Percentiles rank a stretch among this genome's conserved stretches.
These are phyloP conservation scores for Gryon sp. DNA, from an alignment of 1,140 invertebrate genomes.

Conservation along the genomic window DNA sequence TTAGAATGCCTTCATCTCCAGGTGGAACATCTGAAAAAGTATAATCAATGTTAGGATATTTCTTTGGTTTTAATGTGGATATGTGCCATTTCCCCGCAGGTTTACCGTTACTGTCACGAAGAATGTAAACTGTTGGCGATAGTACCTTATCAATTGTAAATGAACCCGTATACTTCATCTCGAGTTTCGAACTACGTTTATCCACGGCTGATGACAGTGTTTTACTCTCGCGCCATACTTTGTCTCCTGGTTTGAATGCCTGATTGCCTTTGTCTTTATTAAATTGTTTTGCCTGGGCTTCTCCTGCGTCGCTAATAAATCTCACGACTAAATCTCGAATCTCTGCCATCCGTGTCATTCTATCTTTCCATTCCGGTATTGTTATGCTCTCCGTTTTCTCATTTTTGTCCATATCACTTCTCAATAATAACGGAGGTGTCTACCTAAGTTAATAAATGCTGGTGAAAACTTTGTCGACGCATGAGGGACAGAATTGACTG, in stretches of 20 bases:
- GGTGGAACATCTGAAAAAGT: no score
- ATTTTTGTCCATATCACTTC: not conserved
- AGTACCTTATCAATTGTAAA: not conserved
- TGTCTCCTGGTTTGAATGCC: not conserved
- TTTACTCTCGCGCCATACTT: conserved; percentile 8
- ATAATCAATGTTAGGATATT: no score
- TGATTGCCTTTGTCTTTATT: not conserved
- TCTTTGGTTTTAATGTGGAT: not conserved
- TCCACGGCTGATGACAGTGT: not conserved
- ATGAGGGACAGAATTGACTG: conserved; percentile 64
- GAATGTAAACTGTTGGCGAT: not conserved
- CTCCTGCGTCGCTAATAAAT: not conserved
- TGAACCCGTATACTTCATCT: conserved; percentile 10
- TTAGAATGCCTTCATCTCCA: no score
- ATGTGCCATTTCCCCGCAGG: not conserved
- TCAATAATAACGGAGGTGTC: not conserved
- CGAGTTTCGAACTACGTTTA: conserved; percentile 1
- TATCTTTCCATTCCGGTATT: not conserved
- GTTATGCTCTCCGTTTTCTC: not conserved
- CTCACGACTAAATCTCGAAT: not conserved
- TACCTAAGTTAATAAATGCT: conserved; percentile 67
- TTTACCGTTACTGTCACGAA: not conserved
- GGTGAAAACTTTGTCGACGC: conserved; percentile 64
- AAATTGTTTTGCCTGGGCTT: not conserved
- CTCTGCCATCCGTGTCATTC: not conserved